Percentiles rank a stretch among this genome's conserved stretches.
phyloP scores from a whole-genome alignment of 2,888 invertebrate genomes.

The Aleiodes testaceus region DNA sequence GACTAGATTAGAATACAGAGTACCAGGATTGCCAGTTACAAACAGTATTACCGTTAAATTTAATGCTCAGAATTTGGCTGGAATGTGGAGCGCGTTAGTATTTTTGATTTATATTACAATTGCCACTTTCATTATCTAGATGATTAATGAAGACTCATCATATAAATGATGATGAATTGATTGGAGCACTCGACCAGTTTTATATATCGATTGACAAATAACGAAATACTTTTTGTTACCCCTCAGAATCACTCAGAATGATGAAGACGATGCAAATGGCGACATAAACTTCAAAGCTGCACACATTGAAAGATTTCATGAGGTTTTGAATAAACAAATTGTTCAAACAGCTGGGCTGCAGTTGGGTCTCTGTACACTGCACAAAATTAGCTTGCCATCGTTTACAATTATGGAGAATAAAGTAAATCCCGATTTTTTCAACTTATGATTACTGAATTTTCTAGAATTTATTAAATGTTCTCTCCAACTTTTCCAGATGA shows the following conservation, averaged over 20 bases:
- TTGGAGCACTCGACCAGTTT: too few species aligned
- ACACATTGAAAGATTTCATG: conserved; percentile 61
- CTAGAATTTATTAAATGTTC: conserved; percentile 1
- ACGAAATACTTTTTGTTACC: conserved; percentile 10
- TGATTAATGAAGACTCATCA: neutral
- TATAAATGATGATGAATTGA: too few species aligned
- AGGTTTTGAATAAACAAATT: conserved; percentile 59
- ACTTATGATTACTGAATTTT: neutral
- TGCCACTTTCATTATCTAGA: conserved; percentile 28
- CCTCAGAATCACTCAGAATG: conserved; percentile 46
- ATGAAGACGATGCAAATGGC: conserved; percentile 42
- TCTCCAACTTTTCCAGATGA: conserved; percentile 58
- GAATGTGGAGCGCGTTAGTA: conserved; percentile 60
- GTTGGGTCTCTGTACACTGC: conserved; percentile 60
- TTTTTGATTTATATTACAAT: conserved; percentile 9
- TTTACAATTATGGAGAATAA: conserved; percentile 62
- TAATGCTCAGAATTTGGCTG: conserved; percentile 50
- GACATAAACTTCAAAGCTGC: conserved; percentile 47
- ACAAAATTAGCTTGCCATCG: conserved; percentile 61
- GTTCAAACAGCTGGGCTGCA: conserved; percentile 55
- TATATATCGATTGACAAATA: neutral
- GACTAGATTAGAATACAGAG: conserved; percentile 58
- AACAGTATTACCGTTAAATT: conserved; percentile 61
- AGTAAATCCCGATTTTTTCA: conserved; percentile 49
- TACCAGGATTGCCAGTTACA: conserved; percentile 58